These are phyloP conservation scores for Hipparchia sbordonii DNA, from an alignment of 2,888 invertebrate genomes.

Conservation along the genomic window DNA sequence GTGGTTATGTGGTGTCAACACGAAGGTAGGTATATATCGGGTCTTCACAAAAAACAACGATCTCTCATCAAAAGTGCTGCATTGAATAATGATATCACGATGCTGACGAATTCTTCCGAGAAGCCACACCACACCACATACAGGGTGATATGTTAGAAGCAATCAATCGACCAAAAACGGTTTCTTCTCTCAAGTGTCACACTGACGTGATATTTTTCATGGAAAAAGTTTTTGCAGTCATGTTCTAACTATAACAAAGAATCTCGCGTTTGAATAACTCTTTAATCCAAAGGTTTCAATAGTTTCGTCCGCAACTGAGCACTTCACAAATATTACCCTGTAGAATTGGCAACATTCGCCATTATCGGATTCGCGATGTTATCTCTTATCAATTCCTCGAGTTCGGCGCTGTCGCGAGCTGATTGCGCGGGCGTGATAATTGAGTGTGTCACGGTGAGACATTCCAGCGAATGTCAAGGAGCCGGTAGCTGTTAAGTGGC, in stretches of 20 bases:
- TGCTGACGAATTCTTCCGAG: constrained; percentile 15
- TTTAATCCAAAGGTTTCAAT: neutral
- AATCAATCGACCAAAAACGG: neutral
- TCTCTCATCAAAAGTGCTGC: constrained; percentile 7
- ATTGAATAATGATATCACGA: constrained; percentile 15
- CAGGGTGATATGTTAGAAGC: neutral
- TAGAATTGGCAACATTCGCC: neutral
- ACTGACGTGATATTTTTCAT: too few species aligned
- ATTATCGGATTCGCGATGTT: neutral
- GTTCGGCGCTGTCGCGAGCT: neutral
- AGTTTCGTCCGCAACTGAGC: neutral
- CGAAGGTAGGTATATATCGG: neutral
- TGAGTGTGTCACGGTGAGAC: neutral
- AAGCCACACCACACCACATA: neutral
- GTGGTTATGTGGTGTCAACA: neutral
- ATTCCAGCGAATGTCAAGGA: constrained; percentile 7
- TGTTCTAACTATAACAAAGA: too few species aligned
- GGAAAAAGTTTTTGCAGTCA: too few species aligned
- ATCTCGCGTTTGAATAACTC: neutral
- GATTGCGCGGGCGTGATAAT: neutral
- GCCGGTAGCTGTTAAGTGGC: neutral
- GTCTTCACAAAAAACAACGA: constrained; percentile 2
- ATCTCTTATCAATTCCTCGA: constrained; percentile 8
- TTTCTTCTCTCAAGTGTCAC: too few species aligned
- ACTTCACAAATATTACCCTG: neutral